Evolutionary conservation across 2,113 vertebrate species (phyloP).

Genomic region (Caranx ignobilis): DNA sequence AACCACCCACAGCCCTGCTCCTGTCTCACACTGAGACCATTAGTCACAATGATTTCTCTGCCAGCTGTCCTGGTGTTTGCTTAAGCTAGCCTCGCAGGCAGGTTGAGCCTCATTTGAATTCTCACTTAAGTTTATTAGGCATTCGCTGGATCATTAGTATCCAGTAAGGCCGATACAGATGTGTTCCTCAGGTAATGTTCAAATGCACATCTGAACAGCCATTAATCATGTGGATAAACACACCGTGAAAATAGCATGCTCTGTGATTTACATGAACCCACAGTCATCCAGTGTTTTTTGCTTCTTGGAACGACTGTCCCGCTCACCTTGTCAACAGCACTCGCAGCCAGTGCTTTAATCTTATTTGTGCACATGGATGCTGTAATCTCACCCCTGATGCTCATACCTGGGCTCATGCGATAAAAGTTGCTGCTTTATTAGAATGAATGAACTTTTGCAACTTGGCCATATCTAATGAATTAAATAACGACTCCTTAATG

Average conservation of each 20-base stretch:
- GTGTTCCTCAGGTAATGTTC: constrained; percentile 71
- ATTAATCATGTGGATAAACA: constrained; percentile 63
- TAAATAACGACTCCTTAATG: constrained; percentile 54
- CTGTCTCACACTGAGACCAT: constrained; percentile 80
- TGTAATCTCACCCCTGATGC: constrained; percentile 44
- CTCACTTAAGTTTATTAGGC: constrained; percentile 73
- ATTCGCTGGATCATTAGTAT: constrained; percentile 66
- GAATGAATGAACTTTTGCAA: constrained; percentile 56
- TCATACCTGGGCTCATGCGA: constrained; percentile 46
- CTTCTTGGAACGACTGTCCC: constrained; percentile 31
- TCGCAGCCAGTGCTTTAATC: constrained; percentile 45
- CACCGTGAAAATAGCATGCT: constrained; percentile 47
- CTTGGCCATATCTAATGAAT: constrained; percentile 53
- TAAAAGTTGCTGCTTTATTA: constrained; percentile 47
- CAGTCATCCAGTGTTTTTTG: constrained; percentile 19
- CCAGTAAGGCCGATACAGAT: constrained; percentile 61
- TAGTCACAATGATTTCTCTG: constrained; percentile 82
- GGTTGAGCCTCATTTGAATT: constrained; percentile 75
- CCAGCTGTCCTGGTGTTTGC: constrained; percentile 78
- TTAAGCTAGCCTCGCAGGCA: constrained; percentile 74
- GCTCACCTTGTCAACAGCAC: constrained; percentile 47
- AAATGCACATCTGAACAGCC: constrained; percentile 36
- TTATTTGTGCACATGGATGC: constrained; percentile 43
- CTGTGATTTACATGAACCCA: constrained; percentile 31
- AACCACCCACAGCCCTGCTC: constrained; percentile 75